Conservation (phyloP, 2,888 invertebrate species). For the Meghimatium bilineatum region DNA sequence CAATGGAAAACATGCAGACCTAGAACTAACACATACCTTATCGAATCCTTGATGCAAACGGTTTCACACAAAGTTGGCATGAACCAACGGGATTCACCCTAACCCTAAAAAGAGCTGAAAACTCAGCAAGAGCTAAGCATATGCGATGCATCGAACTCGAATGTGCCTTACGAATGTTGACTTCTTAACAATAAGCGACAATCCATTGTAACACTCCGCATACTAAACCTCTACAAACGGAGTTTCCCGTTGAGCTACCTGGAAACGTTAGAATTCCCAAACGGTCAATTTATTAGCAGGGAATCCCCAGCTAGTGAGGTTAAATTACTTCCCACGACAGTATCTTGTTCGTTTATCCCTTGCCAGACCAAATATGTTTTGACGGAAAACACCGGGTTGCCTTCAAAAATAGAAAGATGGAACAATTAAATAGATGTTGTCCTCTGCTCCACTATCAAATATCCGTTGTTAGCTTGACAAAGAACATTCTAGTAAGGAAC, state of each 20-base stretch:
- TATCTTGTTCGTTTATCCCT: neutral
- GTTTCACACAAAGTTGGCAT: too few relatives aligned
- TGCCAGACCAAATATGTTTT: neutral
- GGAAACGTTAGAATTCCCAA: conserved; percentile 10
- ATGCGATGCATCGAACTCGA: neutral
- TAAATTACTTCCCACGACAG: neutral
- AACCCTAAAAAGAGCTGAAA: neutral
- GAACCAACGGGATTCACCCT: neutral
- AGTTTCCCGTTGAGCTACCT: conserved; percentile 2
- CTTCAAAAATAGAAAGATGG: too few relatives aligned
- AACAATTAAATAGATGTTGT: too few relatives aligned
- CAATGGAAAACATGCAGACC: too few relatives aligned
- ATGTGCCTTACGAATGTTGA: neutral
- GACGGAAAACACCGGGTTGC: neutral
- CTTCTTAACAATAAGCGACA: neutral
- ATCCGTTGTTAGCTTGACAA: too few relatives aligned
- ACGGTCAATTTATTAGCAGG: neutral
- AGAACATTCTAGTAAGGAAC: too few relatives aligned
- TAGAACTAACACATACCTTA: too few relatives aligned
- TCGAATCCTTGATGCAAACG: too few relatives aligned
- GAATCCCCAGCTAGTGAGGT: conserved; percentile 2
- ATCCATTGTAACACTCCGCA: too few relatives aligned
- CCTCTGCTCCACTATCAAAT: too few relatives aligned
- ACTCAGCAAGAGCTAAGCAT: neutral
- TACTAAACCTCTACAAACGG: neutral